Evolutionary conservation across 2,797 vertebrate genomes (phyloP).

Genomic region (Chelon auratus): DNA sequence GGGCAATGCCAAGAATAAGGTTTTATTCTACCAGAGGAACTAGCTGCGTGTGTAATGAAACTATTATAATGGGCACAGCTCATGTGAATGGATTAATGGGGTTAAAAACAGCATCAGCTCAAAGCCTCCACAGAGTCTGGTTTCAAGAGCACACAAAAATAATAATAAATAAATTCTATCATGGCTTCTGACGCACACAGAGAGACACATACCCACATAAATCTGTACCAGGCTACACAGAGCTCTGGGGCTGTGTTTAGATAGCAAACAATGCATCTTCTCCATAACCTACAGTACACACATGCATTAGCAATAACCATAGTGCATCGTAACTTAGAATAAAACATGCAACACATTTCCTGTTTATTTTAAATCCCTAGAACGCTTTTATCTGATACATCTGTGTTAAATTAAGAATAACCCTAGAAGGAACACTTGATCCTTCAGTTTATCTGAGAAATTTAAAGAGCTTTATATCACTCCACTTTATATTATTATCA

Average conservation of each 20-base stretch:
- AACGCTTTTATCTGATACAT: too few relatives aligned
- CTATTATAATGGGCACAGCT: conserved; percentile 10
- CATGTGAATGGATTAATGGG: not conserved
- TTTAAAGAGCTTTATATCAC: not conserved
- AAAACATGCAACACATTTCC: not conserved
- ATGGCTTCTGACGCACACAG: not conserved
- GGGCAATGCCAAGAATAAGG: conserved; percentile 7
- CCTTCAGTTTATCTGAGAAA: not conserved
- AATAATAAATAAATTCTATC: not conserved
- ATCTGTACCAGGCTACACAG: conserved; percentile 17
- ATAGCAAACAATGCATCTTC: conserved; percentile 24
- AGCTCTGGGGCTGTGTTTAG: conserved; percentile 22
- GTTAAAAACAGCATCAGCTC: conserved; percentile 23
- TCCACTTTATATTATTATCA: not conserved
- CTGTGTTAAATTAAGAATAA: not conserved
- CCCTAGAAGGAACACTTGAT: not conserved
- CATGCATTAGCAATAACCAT: conserved; percentile 23
- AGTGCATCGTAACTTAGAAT: conserved; percentile 11
- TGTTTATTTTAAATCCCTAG: not conserved
- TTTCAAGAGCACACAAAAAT: conserved; percentile 5
- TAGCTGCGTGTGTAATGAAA: conserved; percentile 13
- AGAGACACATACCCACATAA: conserved; percentile 3
- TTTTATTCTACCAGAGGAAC: not conserved
- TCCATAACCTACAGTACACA: conserved; percentile 18
- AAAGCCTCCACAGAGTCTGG: conserved; percentile 24